phyloP scores from a whole-genome alignment of 2,113 vertebrate species.

The Cyprinodon variegatus region DNA sequence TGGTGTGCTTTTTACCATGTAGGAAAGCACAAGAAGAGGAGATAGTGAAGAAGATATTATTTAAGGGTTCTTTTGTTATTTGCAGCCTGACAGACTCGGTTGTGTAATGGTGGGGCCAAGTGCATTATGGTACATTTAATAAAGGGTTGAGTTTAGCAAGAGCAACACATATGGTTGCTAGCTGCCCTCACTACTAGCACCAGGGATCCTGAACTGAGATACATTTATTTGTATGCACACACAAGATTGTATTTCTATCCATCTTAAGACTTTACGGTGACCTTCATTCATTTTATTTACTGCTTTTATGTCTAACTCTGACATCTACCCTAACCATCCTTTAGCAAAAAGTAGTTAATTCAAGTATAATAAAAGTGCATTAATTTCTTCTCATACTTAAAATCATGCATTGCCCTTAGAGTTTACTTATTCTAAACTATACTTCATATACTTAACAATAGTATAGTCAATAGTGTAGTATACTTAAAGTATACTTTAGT shows the following conservation, averaged over 20 bases:
- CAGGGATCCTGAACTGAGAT: constrained; percentile 62
- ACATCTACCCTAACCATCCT: too few species aligned
- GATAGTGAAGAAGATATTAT: neutral
- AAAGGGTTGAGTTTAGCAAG: constrained; percentile 29
- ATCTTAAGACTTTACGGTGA: too few species aligned
- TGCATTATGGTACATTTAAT: constrained; percentile 73
- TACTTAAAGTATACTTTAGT: too few species aligned
- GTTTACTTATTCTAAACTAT: too few species aligned
- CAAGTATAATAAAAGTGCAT: too few species aligned
- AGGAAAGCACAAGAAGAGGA: neutral
- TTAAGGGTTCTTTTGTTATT: constrained; percentile 17
- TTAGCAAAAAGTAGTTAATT: too few species aligned
- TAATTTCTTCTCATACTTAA: too few species aligned
- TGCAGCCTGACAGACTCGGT: constrained; percentile 20
- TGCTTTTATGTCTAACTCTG: too few species aligned
- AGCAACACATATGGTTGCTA: constrained; percentile 53
- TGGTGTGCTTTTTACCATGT: neutral
- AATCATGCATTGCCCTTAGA: too few species aligned
- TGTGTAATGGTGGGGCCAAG: neutral
- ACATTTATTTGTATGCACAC: constrained; percentile 70
- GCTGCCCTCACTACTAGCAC: constrained; percentile 63
- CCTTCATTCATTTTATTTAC: too few species aligned
- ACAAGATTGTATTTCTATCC: neutral
- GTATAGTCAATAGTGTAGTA: too few species aligned
- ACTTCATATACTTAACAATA: too few species aligned